Evolutionary conservation across 2,888 invertebrate genomes (phyloP), one percentile per base, ranked within the genome.

Genomic region (Chymomyza procnemis): DNA sequence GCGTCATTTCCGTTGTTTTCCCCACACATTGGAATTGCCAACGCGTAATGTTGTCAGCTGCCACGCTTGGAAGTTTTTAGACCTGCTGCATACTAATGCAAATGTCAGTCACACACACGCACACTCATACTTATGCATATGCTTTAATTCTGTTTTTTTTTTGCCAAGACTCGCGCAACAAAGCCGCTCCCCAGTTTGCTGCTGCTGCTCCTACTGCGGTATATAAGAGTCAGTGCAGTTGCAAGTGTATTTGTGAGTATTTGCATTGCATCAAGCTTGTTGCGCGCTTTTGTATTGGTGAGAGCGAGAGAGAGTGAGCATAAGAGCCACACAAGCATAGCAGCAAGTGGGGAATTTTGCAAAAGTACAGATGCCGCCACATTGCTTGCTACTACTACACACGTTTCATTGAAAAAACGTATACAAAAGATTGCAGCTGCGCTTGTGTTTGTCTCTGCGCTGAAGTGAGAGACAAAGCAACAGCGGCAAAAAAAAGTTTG

Each of bases 331-430:
- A 22, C 26, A 18, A 57, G 30, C 22, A 4, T 14, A 46, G 46
- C 26, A 46, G 46, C n/a, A 22, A 18, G 61, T 52, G 52, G 71
- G 79, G 67, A 71, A 78, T 70, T 74, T 67, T 71, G 72, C 78
- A 81, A 81, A 81, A 81, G 87, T 81, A 81, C 81, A 81, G 81
- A 81, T 81, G 85, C 81, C 81, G 85, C 87, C 85, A 81, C 85
- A 86, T 57, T 71, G 62, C 71, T 83, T 79, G 75, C 78, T 79
- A 85, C 85, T 69, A 71, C 70, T 76, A 80, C 83, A 75, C 73
- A 69, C 71, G 66, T 66, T 83, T 87, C 84, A 84, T 84, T 84
- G 88, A 84, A 84, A 75, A 79, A 79, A 18, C 58, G 47, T 72
- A 69, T 58, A 63, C 16, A 50, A 66, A 66, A 64, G 19, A 78